A percentile compares a stretch with the other conserved stretches of the same genome.
Evolutionary conservation across 2,888 invertebrate genomes (phyloP).

Genomic region (Ametastegia equiseti): DNA sequence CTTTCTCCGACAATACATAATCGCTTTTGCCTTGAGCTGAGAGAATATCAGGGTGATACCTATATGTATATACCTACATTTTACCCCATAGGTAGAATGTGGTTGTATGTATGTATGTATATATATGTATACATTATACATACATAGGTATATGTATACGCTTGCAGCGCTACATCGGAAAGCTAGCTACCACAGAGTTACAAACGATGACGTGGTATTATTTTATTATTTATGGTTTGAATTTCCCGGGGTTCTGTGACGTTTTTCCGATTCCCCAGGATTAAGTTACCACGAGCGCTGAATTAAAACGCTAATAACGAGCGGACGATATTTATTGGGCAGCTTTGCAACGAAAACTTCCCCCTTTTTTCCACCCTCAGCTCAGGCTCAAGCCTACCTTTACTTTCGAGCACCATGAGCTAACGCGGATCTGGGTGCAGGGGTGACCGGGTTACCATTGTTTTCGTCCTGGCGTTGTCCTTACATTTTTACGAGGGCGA

Average conservation of each 20-base stretch:
- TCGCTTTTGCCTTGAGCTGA: constrained; percentile 42
- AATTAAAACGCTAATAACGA: constrained; percentile 75
- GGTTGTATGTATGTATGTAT: constrained; percentile 14
- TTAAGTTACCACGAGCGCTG: constrained; percentile 70
- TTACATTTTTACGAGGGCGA: constrained; percentile 70
- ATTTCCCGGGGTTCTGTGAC: constrained; percentile 61
- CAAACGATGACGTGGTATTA: constrained; percentile 70
- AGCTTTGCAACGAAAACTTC: constrained; percentile 62
- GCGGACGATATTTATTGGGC: constrained; percentile 71
- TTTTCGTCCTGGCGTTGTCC: constrained; percentile 61
- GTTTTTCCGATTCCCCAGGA: constrained; percentile 70
- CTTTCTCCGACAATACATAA: constrained; percentile 31
- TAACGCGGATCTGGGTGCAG: no score
- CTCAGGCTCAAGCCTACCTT: constrained; percentile 53
- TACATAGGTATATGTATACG: constrained; percentile 44
- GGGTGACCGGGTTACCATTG: constrained; percentile 58
- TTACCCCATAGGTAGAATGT: no score
- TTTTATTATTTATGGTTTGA: constrained; percentile 70
- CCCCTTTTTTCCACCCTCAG: constrained; percentile 13
- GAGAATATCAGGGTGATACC: constrained; percentile 43
- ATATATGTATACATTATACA: not conserved
- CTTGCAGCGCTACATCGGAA: constrained; percentile 47
- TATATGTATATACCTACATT: constrained; percentile 27
- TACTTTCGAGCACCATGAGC: not conserved
- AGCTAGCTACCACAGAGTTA: constrained; percentile 58